Percentiles rank a stretch among this genome's conserved stretches.
Evolutionary conservation across 2,797 vertebrate species (phyloP).

Genomic region (Crenuchus spilurus): DNA sequence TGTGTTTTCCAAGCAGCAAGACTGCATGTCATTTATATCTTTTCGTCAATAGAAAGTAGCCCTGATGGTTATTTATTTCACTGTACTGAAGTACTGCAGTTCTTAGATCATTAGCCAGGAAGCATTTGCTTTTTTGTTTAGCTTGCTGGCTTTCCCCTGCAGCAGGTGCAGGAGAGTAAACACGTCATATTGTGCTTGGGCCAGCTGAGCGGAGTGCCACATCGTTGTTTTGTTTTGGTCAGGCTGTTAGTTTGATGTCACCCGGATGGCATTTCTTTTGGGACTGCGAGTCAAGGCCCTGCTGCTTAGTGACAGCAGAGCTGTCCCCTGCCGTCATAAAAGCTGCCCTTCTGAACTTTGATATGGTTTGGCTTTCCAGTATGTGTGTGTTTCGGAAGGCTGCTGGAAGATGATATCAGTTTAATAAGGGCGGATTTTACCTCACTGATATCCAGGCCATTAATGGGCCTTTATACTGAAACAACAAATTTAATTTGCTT

Average conservation of each 20-base stretch:
- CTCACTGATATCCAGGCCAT: not conserved
- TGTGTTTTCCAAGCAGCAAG: not conserved
- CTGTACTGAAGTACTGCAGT: not conserved
- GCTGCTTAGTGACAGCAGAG: slow-evolving; percentile 57
- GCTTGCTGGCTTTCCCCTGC: slow-evolving; percentile 1
- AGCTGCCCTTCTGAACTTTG: slow-evolving; percentile 55
- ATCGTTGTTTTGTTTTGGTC: slow-evolving; percentile 46
- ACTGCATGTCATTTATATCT: not conserved
- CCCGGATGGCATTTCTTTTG: slow-evolving; percentile 51
- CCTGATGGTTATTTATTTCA: not conserved
- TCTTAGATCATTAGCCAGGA: not conserved
- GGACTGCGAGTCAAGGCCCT: slow-evolving; percentile 57
- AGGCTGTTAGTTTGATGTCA: slow-evolving; percentile 62
- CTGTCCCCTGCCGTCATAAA: slow-evolving; percentile 59
- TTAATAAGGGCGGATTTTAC: not conserved
- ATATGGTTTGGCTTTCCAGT: slow-evolving; percentile 50
- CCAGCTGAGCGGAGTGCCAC: slow-evolving; percentile 42
- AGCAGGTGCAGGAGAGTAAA: slow-evolving; percentile 17
- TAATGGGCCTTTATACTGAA: no score
- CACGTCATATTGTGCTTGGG: slow-evolving; percentile 37
- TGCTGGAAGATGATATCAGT: not conserved
- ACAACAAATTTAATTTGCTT: no score
- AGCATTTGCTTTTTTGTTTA: not conserved
- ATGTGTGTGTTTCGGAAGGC: not conserved
- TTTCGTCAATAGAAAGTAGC: not conserved